Percentiles rank a stretch among this genome's conserved stretches.
Conservation (phyloP, 2,113 vertebrate species). For the Egretta garzetta region DNA sequence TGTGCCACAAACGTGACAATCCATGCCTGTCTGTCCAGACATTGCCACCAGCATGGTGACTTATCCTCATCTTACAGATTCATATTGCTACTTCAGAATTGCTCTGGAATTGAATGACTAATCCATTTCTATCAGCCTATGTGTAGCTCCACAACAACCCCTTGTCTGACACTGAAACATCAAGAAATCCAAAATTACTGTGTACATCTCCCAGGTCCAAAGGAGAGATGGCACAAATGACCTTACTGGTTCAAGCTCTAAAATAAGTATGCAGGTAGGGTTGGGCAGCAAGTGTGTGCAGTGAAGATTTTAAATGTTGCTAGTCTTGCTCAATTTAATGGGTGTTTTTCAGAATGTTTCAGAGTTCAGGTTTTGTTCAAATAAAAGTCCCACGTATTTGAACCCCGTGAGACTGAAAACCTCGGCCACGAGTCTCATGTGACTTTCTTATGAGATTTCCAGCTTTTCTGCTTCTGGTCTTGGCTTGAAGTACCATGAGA, state of each 20-base stretch:
- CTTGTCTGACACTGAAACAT: not conserved
- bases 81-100: not conserved
- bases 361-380: conserved; percentile 25
- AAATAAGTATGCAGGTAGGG: not conserved
- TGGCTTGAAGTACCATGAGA: conserved; percentile 55
- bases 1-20: not conserved
- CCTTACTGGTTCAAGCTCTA: not conserved
- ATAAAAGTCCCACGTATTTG: not conserved
- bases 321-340: not conserved
- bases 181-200: not conserved
- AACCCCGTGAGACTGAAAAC: not conserved
- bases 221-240: not conserved
- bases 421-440: not conserved
- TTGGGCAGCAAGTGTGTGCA: not conserved
- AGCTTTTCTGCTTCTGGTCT: conserved; percentile 39
- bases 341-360: not conserved
- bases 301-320: not conserved
- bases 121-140: not conserved
- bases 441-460: conserved; percentile 60
- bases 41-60: not conserved
- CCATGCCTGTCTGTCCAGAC: not conserved
- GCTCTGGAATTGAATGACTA: not conserved
- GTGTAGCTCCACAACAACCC: not conserved
- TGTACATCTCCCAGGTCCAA: not conserved
- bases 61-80: not conserved